phyloP scores from a whole-genome alignment of 2,797 vertebrate genomes.

The Gymnodraco acuticeps region DNA sequence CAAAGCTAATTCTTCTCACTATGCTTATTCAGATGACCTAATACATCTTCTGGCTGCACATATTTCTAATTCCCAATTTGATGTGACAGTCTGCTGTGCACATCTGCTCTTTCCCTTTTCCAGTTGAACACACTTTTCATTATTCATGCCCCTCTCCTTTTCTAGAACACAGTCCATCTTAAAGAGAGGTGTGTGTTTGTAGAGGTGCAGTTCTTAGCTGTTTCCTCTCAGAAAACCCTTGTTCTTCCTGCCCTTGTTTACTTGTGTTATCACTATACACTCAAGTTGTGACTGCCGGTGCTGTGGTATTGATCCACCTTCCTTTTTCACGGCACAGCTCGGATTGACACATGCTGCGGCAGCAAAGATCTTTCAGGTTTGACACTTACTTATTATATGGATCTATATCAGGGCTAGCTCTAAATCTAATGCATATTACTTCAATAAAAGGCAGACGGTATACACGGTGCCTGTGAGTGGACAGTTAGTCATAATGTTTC shows the following conservation, averaged over 20 bases:
- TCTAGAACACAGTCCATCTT: slow-evolving; percentile 44
- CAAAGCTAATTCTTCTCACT: background rate
- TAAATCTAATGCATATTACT: slow-evolving; percentile 3
- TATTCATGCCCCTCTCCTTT: slow-evolving; percentile 62
- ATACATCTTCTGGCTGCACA: background rate
- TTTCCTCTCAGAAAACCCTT: slow-evolving; percentile 21
- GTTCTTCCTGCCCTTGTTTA: slow-evolving; percentile 17
- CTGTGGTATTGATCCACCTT: slow-evolving; percentile 35
- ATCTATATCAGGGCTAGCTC: background rate
- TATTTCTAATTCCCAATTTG: slow-evolving; percentile 1
- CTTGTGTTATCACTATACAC: slow-evolving; percentile 17
- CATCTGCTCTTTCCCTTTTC: slow-evolving; percentile 8
- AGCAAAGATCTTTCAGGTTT: slow-evolving; percentile 24
- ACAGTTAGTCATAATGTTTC: slow-evolving; percentile 8
- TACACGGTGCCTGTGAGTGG: background rate
- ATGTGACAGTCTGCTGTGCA: slow-evolving; percentile 4
- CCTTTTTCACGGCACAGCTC: slow-evolving; percentile 31
- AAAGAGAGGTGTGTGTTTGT: slow-evolving; percentile 22
- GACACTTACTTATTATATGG: slow-evolving; percentile 12
- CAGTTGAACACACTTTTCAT: slow-evolving; percentile 60
- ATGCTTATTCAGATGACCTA: background rate
- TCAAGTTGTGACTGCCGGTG: slow-evolving; percentile 46
- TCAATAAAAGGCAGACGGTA: background rate
- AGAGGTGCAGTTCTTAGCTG: slow-evolving; percentile 3
- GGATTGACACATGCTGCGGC: slow-evolving; percentile 24